Evolutionary conservation across 2,888 invertebrate species (phyloP).

Genomic region (Gandaritis pyraliata): DNA sequence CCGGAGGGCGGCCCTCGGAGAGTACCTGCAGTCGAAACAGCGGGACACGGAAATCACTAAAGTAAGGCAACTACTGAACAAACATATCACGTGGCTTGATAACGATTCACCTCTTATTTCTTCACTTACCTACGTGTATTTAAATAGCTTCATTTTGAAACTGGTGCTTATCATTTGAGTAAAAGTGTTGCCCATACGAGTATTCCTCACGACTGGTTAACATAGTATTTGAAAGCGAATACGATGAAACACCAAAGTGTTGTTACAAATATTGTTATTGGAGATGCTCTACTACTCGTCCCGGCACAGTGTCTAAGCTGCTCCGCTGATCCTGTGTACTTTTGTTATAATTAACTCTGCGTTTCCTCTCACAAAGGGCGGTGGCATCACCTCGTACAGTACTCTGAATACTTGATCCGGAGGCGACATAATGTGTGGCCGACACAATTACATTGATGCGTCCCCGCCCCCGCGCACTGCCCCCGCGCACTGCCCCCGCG

Average conservation of each 20-base stretch:
- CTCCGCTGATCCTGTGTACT: conserved; percentile 29
- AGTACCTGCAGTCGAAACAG: neutral
- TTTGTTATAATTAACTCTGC: conserved; percentile 27
- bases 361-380: conserved; percentile 13
- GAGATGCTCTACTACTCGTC: neutral
- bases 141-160: too few relatives aligned
- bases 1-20: neutral
- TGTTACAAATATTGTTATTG: too few relatives aligned
- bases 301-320: conserved; percentile 12
- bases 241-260: too few relatives aligned
- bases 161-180: too few relatives aligned
- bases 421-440: conserved; percentile 13
- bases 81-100: too few relatives aligned
- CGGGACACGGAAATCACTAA: too few relatives aligned
- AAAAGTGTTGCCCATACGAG: too few relatives aligned
- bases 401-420: conserved; percentile 28
- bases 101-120: too few relatives aligned
- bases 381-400: conserved; percentile 29
- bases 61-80: too few relatives aligned
- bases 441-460: conserved; percentile 7
- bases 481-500: conserved; percentile 1
- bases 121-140: too few relatives aligned
- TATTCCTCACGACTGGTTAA: too few relatives aligned
- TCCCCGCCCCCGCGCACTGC: conserved; percentile 7
- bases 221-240: too few relatives aligned